A percentile compares a stretch with the other conserved stretches of the same genome.
phyloP scores from a whole-genome alignment of 2,113 vertebrate genomes.

The Crotophaga sulcirostris region DNA sequence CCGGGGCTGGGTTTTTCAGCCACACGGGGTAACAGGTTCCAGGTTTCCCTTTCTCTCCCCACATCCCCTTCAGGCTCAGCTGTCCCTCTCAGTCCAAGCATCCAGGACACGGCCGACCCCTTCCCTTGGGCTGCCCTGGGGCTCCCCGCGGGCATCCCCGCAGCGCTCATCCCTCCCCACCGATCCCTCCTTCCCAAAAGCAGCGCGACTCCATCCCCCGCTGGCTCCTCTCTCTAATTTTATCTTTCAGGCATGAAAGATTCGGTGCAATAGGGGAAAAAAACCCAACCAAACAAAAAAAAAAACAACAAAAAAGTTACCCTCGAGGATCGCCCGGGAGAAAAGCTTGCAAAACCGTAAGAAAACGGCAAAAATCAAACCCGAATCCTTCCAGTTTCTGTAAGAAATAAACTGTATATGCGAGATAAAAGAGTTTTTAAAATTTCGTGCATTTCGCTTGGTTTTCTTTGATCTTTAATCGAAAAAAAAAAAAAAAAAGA shows the following conservation, averaged over 20 bases:
- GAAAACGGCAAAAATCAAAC: neutral
- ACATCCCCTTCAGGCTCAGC: fast-evolving
- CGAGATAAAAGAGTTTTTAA: neutral
- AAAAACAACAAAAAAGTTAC: neutral
- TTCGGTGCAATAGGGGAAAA: neutral
- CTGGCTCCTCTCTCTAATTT: neutral
- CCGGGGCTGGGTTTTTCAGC: neutral
- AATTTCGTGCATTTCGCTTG: fast-evolving
- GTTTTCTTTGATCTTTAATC: neutral
- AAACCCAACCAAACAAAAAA: neutral
- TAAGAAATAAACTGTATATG: neutral
- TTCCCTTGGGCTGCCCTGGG: neutral
- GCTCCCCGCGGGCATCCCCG: neutral
- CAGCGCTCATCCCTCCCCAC: neutral
- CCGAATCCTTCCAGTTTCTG: neutral
- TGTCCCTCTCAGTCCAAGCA: neutral
- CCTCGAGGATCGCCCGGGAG: neutral
- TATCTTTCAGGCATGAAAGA: neutral
- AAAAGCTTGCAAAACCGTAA: neutral
- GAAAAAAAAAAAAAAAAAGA: neutral
- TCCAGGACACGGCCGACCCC: fast-evolving
- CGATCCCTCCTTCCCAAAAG: neutral
- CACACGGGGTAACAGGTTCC: neutral
- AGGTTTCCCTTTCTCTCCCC: neutral
- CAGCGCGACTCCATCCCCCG: neutral